Percentiles rank a stretch among this genome's conserved stretches.
phyloP scores from a whole-genome alignment of 1,140 invertebrate species.

The Portunus trituberculatus region DNA sequence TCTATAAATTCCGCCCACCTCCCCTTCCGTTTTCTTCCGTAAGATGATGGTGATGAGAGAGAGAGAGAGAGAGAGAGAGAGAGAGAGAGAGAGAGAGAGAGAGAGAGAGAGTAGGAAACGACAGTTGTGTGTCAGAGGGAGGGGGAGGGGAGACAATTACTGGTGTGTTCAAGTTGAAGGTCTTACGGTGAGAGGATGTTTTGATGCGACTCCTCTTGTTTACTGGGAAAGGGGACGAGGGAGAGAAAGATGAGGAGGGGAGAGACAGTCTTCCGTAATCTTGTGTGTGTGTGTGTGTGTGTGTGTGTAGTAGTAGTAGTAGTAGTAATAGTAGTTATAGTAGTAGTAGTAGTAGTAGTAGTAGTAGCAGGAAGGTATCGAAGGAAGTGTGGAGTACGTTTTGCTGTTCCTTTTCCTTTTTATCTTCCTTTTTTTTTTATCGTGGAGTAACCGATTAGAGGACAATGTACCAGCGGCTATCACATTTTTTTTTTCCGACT shows the following conservation, averaged over 20 bases:
- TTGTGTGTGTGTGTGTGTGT: neutral
- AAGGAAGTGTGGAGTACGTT: too few relatives aligned
- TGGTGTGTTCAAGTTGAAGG: neutral
- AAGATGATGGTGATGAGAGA: too few relatives aligned
- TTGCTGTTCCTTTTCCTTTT: too few relatives aligned
- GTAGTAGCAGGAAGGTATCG: too few relatives aligned
- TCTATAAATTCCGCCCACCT: neutral
- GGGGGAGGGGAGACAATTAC: slow-evolving; percentile 18
- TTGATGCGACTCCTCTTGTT: neutral
- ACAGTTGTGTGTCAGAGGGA: neutral
- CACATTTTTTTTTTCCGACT: too few relatives aligned
- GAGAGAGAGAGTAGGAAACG: neutral
- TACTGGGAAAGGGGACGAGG: neutral
- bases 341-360: too few relatives aligned
- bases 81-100: neutral
- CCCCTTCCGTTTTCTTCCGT: too few relatives aligned
- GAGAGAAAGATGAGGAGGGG: neutral
- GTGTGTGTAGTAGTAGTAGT: neutral
- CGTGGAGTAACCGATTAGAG: too few relatives aligned
- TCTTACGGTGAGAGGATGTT: neutral
- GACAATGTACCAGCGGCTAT: too few relatives aligned
- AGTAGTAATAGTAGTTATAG: neutral
- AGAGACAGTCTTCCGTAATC: neutral
- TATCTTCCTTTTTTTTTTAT: too few relatives aligned
- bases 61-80: too few relatives aligned